Conservation (phyloP, 1,140 invertebrate species). For the Vollenhovia emeryi region DNA sequence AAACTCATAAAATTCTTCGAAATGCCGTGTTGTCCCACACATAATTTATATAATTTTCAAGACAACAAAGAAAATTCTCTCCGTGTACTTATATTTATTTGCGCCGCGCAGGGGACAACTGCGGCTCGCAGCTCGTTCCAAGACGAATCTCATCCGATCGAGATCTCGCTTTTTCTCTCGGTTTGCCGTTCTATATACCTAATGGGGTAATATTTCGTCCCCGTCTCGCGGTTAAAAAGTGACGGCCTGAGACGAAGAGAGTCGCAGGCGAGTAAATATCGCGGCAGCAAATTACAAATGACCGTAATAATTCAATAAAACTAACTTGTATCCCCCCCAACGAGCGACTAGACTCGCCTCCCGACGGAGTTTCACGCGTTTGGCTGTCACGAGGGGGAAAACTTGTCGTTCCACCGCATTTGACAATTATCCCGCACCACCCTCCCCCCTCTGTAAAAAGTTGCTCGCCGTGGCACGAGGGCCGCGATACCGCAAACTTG, state of each 20-base stretch:
- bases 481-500: not conserved
- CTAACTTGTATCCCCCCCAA: not conserved
- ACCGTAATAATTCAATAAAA: constrained; percentile 27
- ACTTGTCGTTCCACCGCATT: constrained; percentile 1
- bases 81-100: constrained; percentile 1
- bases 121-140: not conserved
- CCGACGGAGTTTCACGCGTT: not conserved
- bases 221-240: not conserved
- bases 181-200: not conserved
- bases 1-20: no score
- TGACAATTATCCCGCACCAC: not conserved
- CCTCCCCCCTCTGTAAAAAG: not conserved
- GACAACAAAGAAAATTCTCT: no score
- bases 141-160: not conserved
- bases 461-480: not conserved
- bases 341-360: not conserved
- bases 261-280: not conserved
- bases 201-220: not conserved
- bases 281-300: constrained; percentile 17
- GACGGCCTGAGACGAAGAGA: not conserved
- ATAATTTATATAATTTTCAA: no score
- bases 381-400: not conserved
- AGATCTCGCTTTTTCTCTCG: not conserved
- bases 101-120: not conserved
- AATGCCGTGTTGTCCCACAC: no score